These are phyloP conservation scores for Pogoniulus pusillus DNA, from an alignment of 2,797 vertebrate genomes.

Conservation along the genomic window DNA sequence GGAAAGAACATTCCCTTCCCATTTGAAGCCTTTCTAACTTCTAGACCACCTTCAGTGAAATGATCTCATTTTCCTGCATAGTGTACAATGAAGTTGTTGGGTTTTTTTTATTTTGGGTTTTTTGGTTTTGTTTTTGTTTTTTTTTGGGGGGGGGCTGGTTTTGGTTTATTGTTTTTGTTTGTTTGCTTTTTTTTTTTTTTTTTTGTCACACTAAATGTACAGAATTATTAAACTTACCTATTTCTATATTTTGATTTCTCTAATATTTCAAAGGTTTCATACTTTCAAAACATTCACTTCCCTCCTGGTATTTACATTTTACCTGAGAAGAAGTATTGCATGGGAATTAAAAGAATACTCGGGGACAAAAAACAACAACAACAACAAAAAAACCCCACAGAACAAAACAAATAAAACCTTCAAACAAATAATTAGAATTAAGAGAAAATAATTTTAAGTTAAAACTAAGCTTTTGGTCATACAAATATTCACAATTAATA, in stretches of 20 bases:
- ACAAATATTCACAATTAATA: neutral
- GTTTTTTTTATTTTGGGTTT: too few relatives aligned
- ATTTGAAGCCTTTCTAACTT: neutral
- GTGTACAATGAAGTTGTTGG: neutral
- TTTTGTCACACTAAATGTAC: neutral
- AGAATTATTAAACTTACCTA: neutral
- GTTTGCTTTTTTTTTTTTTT: neutral
- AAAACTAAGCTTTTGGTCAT: neutral
- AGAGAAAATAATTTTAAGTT: neutral
- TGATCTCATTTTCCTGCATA: neutral
- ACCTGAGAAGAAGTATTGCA: neutral
- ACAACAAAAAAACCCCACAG: too few relatives aligned
- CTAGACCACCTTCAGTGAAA: neutral
- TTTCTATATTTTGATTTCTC: neutral
- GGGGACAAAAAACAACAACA: fast-evolving
- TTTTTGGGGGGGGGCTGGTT: too few relatives aligned
- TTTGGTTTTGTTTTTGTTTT: neutral
- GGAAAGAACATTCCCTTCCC: neutral
- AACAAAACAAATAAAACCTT: neutral
- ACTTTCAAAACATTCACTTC: too few relatives aligned
- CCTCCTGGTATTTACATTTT: neutral
- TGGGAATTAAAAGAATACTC: neutral
- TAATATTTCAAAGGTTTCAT: neutral
- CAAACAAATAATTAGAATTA: neutral
- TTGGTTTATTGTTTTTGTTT: neutral